Evolutionary conservation across 2,888 invertebrate genomes (phyloP).

Genomic region (Gari tellinella): DNA sequence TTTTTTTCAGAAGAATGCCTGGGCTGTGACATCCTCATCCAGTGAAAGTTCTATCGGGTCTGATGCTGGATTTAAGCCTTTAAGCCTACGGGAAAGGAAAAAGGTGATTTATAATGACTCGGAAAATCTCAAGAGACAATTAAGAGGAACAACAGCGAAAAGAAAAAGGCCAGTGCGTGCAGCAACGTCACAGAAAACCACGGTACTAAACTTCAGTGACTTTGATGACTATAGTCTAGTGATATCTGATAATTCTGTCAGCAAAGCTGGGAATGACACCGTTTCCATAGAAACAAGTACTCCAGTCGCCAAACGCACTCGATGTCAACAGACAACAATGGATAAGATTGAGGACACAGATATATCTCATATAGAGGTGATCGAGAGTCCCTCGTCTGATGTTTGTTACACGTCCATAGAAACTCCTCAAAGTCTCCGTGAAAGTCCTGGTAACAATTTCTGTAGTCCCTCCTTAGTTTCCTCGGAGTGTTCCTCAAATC

Average conservation of each 20-base stretch:
- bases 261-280: constrained; percentile 15
- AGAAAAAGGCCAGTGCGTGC: constrained; percentile 36
- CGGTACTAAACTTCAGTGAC: constrained; percentile 73
- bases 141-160: constrained; percentile 36
- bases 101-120: constrained; percentile 48
- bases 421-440: constrained; percentile 41
- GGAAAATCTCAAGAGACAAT: constrained; percentile 35
- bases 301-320: constrained; percentile 62
- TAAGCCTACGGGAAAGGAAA: constrained; percentile 38
- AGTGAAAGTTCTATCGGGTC: constrained; percentile 19
- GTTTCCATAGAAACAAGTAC: constrained; percentile 69
- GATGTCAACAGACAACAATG: constrained; percentile 21
- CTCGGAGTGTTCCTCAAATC: neutral
- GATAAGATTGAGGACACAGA: constrained; percentile 51
- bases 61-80: constrained; percentile 7
- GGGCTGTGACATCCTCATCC: neutral
- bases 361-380: constrained; percentile 61
- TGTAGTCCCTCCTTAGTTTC: constrained; percentile 8
- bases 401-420: constrained; percentile 19
- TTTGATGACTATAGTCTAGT: constrained; percentile 78
- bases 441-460: neutral
- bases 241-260: constrained; percentile 63
- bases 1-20: constrained; percentile 7
- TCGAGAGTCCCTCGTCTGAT: constrained; percentile 44
- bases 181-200: neutral